Percentiles rank a stretch among this genome's conserved stretches.
Evolutionary conservation across 2,797 vertebrate species (phyloP).

Genomic region (Pachyuromys duprasi): DNA sequence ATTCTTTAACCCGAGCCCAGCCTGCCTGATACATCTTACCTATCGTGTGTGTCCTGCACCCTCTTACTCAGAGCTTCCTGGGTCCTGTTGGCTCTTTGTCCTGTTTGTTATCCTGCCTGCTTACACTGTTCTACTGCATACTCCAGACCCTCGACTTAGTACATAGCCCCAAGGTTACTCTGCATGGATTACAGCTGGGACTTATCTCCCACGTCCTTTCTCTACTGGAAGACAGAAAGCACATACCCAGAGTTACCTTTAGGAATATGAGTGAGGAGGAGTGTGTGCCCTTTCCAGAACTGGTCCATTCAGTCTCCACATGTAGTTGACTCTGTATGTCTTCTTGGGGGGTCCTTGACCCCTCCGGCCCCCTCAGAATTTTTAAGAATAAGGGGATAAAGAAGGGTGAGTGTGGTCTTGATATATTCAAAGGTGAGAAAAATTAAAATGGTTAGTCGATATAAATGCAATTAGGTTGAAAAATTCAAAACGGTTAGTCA

Average conservation of each 20-base stretch:
- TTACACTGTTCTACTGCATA: rapidly evolving
- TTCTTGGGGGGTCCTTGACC: too few relatives aligned
- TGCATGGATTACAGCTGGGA: background rate
- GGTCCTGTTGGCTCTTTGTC: background rate
- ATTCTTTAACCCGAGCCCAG: background rate
- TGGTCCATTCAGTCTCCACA: too few relatives aligned
- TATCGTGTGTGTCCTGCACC: background rate
- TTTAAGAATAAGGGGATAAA: background rate
- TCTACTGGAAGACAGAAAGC: background rate
- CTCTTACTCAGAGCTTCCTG: background rate
- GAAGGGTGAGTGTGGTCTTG: background rate
- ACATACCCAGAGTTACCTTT: background rate
- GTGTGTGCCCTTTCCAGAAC: background rate
- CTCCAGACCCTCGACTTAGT: background rate
- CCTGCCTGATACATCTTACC: background rate
- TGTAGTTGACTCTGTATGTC: too few relatives aligned
- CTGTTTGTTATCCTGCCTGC: background rate
- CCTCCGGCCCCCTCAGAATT: too few relatives aligned
- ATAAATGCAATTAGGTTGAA: background rate
- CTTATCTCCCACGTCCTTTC: background rate
- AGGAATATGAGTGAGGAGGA: background rate
- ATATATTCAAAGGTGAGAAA: background rate
- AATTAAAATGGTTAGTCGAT: background rate
- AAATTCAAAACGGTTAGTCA: background rate
- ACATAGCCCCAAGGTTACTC: background rate